Evolutionary conservation across 1,140 invertebrate genomes (phyloP), one percentile per base, ranked within the genome.

Genomic region (Halictus rubicundus): DNA sequence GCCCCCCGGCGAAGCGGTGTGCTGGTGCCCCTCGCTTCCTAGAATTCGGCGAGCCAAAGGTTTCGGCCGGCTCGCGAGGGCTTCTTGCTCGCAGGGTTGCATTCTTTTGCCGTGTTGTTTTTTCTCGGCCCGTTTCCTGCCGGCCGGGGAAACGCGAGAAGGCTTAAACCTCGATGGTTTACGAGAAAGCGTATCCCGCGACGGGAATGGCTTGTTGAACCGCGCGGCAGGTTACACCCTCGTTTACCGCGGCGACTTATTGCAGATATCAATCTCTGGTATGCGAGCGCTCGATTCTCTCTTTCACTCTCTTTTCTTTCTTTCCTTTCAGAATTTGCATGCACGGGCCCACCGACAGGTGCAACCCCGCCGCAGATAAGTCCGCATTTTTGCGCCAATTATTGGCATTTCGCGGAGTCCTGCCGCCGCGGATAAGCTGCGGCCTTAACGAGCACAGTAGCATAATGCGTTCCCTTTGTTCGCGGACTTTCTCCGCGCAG

Each of bases 351-450:
- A 68, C 27, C 80, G 88, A 90, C 90, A 91, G 90, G 89, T 91
- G 90, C 84, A 74, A 21, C 72, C 66, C 57, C 21, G 16, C 16
- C 37, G 21, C 65, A 82, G 88, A 90, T 91, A 90, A 90, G 83
- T 83, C 42, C 83, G 80, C 84, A 89, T 88, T 89, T 90, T 89
- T 88, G 82, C 81, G 88, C 88, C 91, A 91, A 92, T 91, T 92
- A 91, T 92, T 89, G 89, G 87, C 84, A 90, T 90, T 90, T 90
- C 84, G 81, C 69, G 78, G 87, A 88, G 84, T 85, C 76, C 85
- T 70, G 69, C 78, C 73, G 72, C 80, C n/a, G 57, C 42, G 84
- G 63, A 86, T 84, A 85, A 85, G 32, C 84, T 79, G 27, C 42
- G 79, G 32, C 66, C 54, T 85, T 86, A 86, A 86, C 83, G 80